Conservation (phyloP, 92 coral and sea anemone genomes). For the Anthopleura xanthogrammica region DNA sequence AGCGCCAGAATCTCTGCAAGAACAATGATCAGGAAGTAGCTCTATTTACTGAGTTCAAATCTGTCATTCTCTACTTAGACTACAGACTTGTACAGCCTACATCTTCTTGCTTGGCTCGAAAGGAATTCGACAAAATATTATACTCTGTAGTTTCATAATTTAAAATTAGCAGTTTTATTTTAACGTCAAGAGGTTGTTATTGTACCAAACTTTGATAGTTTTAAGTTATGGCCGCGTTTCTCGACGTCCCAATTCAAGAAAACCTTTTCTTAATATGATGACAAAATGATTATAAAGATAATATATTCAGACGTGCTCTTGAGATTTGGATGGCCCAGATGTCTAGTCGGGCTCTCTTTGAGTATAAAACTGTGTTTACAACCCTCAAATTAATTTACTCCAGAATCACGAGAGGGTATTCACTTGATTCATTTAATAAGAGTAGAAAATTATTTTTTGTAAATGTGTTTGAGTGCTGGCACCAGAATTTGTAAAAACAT, state of each 20-base stretch:
- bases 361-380: conserved; percentile 29
- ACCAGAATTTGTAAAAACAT: conserved; percentile 42
- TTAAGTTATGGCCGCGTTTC: conserved; percentile 12
- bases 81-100: conserved; percentile 4
- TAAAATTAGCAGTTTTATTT: neutral
- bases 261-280: conserved; percentile 3
- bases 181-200: neutral
- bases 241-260: neutral
- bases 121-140: neutral
- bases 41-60: conserved; percentile 27
- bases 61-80: conserved; percentile 32
- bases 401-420: conserved; percentile 2
- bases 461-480: conserved; percentile 50
- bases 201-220: conserved; percentile 3
- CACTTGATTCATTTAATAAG: conserved; percentile 19
- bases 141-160: neutral
- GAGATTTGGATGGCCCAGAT: conserved; percentile 26
- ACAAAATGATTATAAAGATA: conserved; percentile 1
- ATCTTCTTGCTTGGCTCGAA: neutral
- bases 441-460: conserved; percentile 17
- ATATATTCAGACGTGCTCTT: conserved; percentile 33
- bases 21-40: conserved; percentile 43
- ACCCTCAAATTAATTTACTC: conserved; percentile 33
- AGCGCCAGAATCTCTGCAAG: conserved; percentile 46
- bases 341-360: conserved; percentile 38